A percentile compares a stretch with the other conserved stretches of the same genome.
These are phyloP conservation scores for Apostichopus californicus DNA, from an alignment of 35 echinoderm and acorn worm species.

Conservation along the genomic window DNA sequence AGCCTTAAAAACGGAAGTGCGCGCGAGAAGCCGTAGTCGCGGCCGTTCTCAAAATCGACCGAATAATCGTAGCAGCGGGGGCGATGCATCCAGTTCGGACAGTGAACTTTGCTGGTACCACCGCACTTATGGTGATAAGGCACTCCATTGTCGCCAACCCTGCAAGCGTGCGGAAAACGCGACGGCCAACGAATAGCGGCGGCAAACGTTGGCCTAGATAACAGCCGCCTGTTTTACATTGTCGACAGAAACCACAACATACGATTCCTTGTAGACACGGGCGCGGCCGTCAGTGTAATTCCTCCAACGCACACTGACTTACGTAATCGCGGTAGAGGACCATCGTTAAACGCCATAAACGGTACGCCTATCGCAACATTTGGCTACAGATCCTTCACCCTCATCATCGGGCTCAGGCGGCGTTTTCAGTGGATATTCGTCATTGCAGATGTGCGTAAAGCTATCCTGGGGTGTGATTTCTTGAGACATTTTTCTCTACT, in stretches of 20 bases:
- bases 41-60: not conserved
- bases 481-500: slow-evolving; percentile 2
- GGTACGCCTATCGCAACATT: slow-evolving; percentile 2
- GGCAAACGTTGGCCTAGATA: not conserved
- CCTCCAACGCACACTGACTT: not conserved
- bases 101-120: not conserved
- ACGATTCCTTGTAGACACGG: not conserved
- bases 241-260: not conserved
- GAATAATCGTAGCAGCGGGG: not conserved
- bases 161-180: not conserved
- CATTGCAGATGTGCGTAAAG: not conserved
- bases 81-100: not conserved
- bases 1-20: not conserved
- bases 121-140: not conserved
- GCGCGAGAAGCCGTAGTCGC: slow-evolving; percentile 19
- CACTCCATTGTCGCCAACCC: not conserved
- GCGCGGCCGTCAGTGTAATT: not conserved
- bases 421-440: slow-evolving; percentile 37
- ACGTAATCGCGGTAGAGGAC: slow-evolving; percentile 4
- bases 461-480: slow-evolving; percentile 4
- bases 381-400: not conserved
- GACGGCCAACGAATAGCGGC: not conserved
- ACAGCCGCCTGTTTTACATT: not conserved
- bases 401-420: slow-evolving; percentile 1
- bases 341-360: not conserved